Evolutionary conservation across 2,888 invertebrate species (phyloP).

Genomic region (Punctoribates punctum): DNA sequence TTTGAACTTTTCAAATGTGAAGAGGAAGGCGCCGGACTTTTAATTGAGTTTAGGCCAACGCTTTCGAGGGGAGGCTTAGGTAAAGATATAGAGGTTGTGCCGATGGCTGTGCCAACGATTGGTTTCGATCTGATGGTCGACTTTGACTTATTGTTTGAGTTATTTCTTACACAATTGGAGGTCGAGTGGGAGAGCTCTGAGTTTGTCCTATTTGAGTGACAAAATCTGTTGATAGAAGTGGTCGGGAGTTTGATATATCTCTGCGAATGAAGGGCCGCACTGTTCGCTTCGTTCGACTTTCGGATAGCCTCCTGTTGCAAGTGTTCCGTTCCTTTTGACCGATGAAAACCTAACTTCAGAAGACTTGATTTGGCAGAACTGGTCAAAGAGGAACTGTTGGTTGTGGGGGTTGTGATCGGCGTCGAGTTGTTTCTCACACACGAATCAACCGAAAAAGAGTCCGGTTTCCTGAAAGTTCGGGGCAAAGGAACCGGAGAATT

Average conservation of each 20-base stretch:
- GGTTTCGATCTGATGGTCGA: background rate
- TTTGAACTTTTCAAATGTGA: background rate
- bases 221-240: background rate
- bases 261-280: constrained; percentile 37
- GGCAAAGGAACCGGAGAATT: constrained; percentile 21
- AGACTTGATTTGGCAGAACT: constrained; percentile 27
- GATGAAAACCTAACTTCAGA: constrained; percentile 30
- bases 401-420: background rate
- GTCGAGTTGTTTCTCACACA: background rate
- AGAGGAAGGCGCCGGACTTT: background rate
- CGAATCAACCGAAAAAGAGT: background rate
- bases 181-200: background rate
- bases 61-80: constrained; percentile 5
- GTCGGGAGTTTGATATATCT: constrained; percentile 41
- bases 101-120: background rate
- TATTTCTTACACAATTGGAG: background rate
- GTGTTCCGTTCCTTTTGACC: constrained; percentile 41
- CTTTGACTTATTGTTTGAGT: background rate
- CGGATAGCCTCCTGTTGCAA: constrained; percentile 40
- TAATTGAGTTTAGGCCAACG: background rate
- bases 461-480: constrained; percentile 23
- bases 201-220: background rate
- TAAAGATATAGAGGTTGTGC: background rate
- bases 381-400: background rate
- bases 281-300: constrained; percentile 36